phyloP scores from a whole-genome alignment of 2,888 invertebrate species.

The Phrixothrix hirtus region DNA sequence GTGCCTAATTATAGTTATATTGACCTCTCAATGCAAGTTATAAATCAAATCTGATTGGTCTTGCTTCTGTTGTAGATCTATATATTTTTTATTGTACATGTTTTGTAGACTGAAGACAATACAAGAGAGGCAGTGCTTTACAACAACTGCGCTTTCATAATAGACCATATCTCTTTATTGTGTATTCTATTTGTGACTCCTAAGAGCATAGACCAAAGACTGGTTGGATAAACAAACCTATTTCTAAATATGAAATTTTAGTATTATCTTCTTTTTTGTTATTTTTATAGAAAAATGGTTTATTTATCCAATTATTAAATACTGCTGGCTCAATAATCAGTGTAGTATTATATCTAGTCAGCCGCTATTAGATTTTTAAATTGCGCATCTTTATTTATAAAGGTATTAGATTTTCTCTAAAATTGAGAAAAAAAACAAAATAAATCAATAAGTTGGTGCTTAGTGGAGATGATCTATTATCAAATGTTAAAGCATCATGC shows the following conservation, averaged over 20 bases:
- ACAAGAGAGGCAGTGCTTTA: slow-evolving; percentile 47
- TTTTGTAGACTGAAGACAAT: slow-evolving; percentile 57
- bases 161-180: slow-evolving; percentile 55
- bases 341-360: slow-evolving; percentile 51
- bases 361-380: slow-evolving; percentile 43
- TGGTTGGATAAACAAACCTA: slow-evolving; percentile 30
- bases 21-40: slow-evolving; percentile 36
- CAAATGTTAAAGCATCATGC: slow-evolving; percentile 22
- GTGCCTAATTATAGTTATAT: slow-evolving; percentile 65
- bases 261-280: slow-evolving; percentile 22
- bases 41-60: slow-evolving; percentile 43
- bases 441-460: slow-evolving; percentile 16
- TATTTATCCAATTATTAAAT: slow-evolving; percentile 37
- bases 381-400: slow-evolving; percentile 31
- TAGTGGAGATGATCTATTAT: slow-evolving; percentile 23
- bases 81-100: slow-evolving; percentile 52
- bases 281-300: slow-evolving; percentile 22
- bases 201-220: slow-evolving; percentile 54
- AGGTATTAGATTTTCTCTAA: slow-evolving; percentile 20
- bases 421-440: slow-evolving; percentile 6
- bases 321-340: slow-evolving; percentile 50
- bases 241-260: slow-evolving; percentile 29
- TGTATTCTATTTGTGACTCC: slow-evolving; percentile 52
- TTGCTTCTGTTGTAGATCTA: slow-evolving; percentile 55
- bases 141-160: slow-evolving; percentile 51